phyloP scores from a whole-genome alignment of 2,888 invertebrate species.

The Dasysyrphus albostriatus region DNA sequence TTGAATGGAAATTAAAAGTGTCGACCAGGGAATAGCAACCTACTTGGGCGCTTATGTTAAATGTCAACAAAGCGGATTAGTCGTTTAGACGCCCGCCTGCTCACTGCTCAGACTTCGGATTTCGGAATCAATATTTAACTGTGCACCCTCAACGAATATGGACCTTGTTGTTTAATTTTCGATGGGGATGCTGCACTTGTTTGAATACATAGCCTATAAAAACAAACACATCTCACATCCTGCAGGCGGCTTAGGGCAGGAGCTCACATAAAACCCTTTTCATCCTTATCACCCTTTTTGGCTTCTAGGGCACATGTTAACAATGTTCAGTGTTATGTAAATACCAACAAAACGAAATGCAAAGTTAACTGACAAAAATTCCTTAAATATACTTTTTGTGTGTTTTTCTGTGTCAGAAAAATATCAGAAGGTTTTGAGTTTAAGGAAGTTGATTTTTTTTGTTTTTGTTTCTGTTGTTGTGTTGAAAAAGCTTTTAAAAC shows the following conservation, averaged over 20 bases:
- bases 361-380: slow-evolving; percentile 55
- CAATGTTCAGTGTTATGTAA: slow-evolving; percentile 62
- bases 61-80: slow-evolving; percentile 77
- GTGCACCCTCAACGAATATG: slow-evolving; percentile 39
- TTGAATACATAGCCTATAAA: slow-evolving; percentile 65
- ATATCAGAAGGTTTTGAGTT: slow-evolving; percentile 16
- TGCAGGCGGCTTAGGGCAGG: slow-evolving; percentile 19
- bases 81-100: slow-evolving; percentile 67
- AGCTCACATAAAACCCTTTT: slow-evolving; percentile 52
- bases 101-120: background rate
- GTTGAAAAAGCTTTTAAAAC: slow-evolving; percentile 38
- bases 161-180: slow-evolving; percentile 40
- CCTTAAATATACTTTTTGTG: slow-evolving; percentile 53
- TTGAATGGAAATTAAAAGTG: slow-evolving; percentile 82
- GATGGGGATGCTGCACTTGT: slow-evolving; percentile 63
- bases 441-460: background rate
- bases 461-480: slow-evolving; percentile 18
- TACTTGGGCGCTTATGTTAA: slow-evolving; percentile 77
- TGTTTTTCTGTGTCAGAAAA: slow-evolving; percentile 34
- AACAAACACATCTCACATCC: slow-evolving; percentile 57
- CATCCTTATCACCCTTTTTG: slow-evolving; percentile 27
- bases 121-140: slow-evolving; percentile 50
- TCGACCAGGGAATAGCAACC: slow-evolving; percentile 74
- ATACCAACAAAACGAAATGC: slow-evolving; percentile 71
- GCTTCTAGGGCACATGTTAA: slow-evolving; percentile 61